Conservation (phyloP, 2,113 vertebrate genomes). For the Diadophis punctatus region DNA sequence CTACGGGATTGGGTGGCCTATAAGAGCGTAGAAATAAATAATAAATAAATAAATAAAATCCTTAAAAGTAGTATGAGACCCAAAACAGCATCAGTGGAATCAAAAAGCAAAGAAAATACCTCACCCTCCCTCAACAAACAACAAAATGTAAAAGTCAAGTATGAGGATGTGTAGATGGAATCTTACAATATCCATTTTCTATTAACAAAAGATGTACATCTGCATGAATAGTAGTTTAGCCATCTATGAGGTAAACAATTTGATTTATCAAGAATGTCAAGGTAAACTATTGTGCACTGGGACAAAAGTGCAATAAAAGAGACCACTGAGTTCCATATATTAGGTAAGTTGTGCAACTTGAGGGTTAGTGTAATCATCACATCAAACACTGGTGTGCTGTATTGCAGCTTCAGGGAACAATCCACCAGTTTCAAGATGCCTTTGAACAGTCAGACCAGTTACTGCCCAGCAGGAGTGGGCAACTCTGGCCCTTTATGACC, state of each 20-base stretch:
- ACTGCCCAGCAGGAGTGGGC: background rate
- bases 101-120: background rate
- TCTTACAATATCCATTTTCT: background rate
- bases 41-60: too few species aligned
- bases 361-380: background rate
- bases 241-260: background rate
- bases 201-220: background rate
- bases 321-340: background rate
- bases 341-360: background rate
- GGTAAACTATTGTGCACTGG: background rate
- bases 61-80: background rate
- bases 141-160: background rate
- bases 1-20: too few species aligned
- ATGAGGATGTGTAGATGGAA: background rate
- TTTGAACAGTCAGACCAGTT: background rate
- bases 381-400: background rate
- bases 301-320: background rate
- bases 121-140: background rate
- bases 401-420: background rate
- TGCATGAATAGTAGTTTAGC: background rate
- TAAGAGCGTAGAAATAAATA: too few species aligned
- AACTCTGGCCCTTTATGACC: background rate
- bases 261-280: background rate
- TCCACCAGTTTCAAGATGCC: background rate
- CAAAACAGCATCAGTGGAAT: background rate